Percentiles rank a stretch among this genome's conserved stretches.
Conservation (phyloP, 2,113 vertebrate species). For the Platycercus adscitus region DNA sequence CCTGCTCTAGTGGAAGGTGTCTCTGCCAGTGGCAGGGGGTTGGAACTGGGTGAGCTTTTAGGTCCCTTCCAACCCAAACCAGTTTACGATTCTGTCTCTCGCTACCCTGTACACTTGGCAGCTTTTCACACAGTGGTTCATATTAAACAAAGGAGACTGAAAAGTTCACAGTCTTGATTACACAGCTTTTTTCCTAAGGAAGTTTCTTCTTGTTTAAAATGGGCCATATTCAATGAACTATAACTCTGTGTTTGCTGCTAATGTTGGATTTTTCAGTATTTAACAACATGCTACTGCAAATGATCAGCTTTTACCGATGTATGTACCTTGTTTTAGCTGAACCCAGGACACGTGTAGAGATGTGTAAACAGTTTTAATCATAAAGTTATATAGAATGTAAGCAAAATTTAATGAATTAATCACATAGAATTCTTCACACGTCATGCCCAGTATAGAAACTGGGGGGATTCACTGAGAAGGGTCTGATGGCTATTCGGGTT, state of each 20-base stretch:
- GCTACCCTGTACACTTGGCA: background rate
- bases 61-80: background rate
- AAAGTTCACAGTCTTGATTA: background rate
- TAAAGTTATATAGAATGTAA: background rate
- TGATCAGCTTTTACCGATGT: background rate
- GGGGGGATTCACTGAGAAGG: background rate
- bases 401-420: background rate
- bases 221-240: background rate
- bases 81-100: background rate
- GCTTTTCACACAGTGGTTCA: background rate
- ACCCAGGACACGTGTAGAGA: background rate
- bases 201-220: background rate
- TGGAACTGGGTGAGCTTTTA: background rate
- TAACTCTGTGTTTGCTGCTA: background rate
- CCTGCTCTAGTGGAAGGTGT: background rate
- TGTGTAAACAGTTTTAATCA: background rate
- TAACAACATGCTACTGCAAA: background rate
- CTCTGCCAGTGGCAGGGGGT: background rate
- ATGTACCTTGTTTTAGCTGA: background rate
- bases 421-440: background rate
- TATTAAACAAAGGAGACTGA: background rate
- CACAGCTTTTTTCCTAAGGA: background rate
- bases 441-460: background rate
- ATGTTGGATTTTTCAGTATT: background rate
- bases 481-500: background rate